Percentiles rank a stretch among this genome's conserved stretches.
Evolutionary conservation across 2,888 invertebrate genomes (phyloP).

Genomic region (Ormyrus labotus): DNA sequence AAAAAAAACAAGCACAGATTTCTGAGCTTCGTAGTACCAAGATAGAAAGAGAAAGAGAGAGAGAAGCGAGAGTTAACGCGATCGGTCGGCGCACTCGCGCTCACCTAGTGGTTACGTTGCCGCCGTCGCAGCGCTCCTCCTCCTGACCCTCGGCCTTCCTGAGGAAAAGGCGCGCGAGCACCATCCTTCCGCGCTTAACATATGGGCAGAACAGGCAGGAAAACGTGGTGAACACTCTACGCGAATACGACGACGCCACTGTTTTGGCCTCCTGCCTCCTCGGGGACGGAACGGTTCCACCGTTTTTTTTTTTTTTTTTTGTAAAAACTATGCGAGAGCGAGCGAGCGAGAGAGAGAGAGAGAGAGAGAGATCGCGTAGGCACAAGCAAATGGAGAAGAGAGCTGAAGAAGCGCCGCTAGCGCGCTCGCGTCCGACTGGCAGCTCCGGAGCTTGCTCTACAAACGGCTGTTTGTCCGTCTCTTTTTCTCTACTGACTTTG

Average conservation of each 20-base stretch:
- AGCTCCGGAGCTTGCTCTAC: not conserved
- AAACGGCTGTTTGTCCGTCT: not conserved
- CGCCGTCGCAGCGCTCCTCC: constrained; percentile 54
- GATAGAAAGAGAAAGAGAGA: not conserved
- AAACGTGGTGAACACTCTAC: constrained; percentile 43
- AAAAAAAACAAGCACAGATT: not conserved
- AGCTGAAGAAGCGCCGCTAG: constrained; percentile 40
- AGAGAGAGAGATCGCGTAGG: not conserved
- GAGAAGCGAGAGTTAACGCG: constrained; percentile 21
- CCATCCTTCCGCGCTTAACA: constrained; percentile 66
- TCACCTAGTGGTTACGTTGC: constrained; percentile 69
- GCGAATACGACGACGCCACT: constrained; percentile 46
- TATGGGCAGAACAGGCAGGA: constrained; percentile 60
- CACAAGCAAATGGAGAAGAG: constrained; percentile 3
- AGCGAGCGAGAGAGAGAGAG: too few relatives aligned
- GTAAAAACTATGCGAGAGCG: too few relatives aligned
- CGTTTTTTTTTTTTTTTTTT: too few relatives aligned
- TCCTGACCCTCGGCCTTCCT: constrained; percentile 63
- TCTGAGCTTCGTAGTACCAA: not conserved
- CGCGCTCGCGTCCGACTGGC: constrained; percentile 31
- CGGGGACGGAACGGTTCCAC: not conserved
- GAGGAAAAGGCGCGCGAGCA: constrained; percentile 69
- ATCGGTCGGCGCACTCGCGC: constrained; percentile 37
- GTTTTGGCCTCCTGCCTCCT: constrained; percentile 9
- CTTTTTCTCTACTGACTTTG: not conserved